A percentile compares a stretch with the other conserved stretches of the same genome.
Conservation (phyloP, 2,113 vertebrate species). For the Salvelinus fontinalis region DNA sequence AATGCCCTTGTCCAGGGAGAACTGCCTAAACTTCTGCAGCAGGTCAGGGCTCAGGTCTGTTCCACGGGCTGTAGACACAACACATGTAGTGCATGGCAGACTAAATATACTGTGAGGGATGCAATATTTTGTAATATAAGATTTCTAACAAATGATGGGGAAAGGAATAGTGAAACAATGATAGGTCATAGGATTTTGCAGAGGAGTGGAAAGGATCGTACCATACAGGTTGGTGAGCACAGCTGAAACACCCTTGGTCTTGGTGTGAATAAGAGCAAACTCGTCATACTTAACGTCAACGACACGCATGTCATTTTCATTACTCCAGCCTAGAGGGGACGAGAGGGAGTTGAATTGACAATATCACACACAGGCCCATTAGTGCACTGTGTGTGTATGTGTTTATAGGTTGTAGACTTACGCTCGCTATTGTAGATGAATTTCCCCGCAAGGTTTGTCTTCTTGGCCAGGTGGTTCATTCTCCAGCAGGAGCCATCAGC, state of each 20-base stretch:
- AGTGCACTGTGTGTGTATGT: not conserved
- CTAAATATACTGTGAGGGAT: not conserved
- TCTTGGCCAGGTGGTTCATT: conserved; percentile 73
- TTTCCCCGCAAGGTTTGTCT: conserved; percentile 65
- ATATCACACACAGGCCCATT: not conserved
- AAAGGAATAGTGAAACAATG: too few relatives aligned
- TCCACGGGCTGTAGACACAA: conserved; percentile 46
- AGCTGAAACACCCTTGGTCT: conserved; percentile 42
- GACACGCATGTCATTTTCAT: conserved; percentile 66
- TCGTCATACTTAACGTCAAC: conserved; percentile 77
- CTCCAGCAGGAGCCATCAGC: conserved; percentile 69
- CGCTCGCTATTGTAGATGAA: conserved; percentile 73
- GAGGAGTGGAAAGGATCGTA: conserved; percentile 38
- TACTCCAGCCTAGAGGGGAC: conserved; percentile 48
- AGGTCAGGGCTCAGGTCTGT: conserved; percentile 60
- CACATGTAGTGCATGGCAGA: conserved; percentile 10
- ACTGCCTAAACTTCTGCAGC: conserved; percentile 73
- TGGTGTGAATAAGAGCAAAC: conserved; percentile 74
- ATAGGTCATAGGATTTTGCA: not conserved
- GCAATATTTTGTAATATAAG: too few relatives aligned
- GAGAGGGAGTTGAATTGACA: not conserved
- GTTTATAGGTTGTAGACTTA: conserved; percentile 45
- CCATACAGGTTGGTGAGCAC: conserved; percentile 83
- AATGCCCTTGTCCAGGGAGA: conserved; percentile 73
- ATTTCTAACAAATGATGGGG: too few relatives aligned